Evolutionary conservation across 2,113 vertebrate genomes (phyloP), one percentile per base, ranked within the genome.

Genomic region (Lampris megalopsis): DNA sequence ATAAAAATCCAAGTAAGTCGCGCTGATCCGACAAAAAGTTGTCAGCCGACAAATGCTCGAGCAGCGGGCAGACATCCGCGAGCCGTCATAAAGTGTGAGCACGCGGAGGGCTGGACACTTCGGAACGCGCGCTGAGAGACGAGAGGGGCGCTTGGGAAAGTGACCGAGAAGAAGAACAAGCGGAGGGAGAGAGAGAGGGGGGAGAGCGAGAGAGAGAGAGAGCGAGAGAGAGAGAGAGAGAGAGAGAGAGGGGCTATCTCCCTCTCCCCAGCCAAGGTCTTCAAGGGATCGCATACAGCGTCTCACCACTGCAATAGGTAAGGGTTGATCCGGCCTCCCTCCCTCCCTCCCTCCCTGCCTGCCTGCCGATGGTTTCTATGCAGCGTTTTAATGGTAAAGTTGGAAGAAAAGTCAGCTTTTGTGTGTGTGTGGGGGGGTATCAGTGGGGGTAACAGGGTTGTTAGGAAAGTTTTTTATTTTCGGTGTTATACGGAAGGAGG

Each of bases 1-100:
- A 97, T 97, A 96, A 96, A 98, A 97, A 96, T 86, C 96, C 90
- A 90, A 92, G 92, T 89, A 91, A 94, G 93, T 91, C 93, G 89
- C 93, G 85, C 84, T 91, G 84, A 84, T 91, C 93, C 93, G 93
- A 95, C 84, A 94, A 93, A 87, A 95, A 95, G 93, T 94, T 95
- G 94, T 92, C 90, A 78, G 92, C 91, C 95, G 94, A 91, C 94
- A 91, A 92, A 95, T 95, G 93, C 95, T 81, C 81, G 80, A 70
- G 83, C 82, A 92, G 63, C 84, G 71, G 91, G 91, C 89, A 93
- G 86, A 92, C 89, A 92, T 80, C 89, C 90, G 81, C 79, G 89
- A 93, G 93, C 93, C 92, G 92, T 89, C 79, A 81, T 88, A 75
- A 90, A 75, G 81, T 73, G 88, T 85, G 82, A 85, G 80, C 93